Base-by-base conservation (phyloP, 2,113 vertebrate genomes). In the Ptilorrhoa leucosticta region DNA sequence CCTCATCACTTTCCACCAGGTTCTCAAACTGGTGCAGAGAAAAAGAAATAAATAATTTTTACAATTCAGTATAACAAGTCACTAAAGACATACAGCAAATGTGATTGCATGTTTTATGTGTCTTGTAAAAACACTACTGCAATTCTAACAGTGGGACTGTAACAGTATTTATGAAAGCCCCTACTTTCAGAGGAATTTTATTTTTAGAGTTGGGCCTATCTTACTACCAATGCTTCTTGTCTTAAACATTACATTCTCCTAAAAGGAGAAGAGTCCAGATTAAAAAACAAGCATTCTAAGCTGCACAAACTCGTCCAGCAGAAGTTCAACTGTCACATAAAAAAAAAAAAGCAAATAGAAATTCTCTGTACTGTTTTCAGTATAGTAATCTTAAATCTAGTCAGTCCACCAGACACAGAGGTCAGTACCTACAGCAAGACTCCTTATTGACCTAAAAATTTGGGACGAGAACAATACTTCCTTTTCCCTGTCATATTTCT, bases 1-100 rank as follows among this genome's bases (percentile, higher is more conserved):
- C 98, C 94, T 98, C 98, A 97, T 98, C 98, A 56, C 98, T 98
- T 96, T 98, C 98, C 95, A 98, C 98, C 14, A 98, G 96, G 93
- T 98, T 98, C 91, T 98, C 98, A 98, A 98, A 98, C 98, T 98
- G n/a, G n/a, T n/a, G 97, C 87, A 97, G 89, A 88, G 42, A 96
- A n/a, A 95, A 94, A 65, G 40, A 18, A 73, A 33, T 30, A 63
- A 61, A 70, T 5, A 2, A 39, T 20, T 24, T 68, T 94, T 71
- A 92, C 42, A 80, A 37, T 18, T 61, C 40, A 39, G 0, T 33
- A 3, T 3, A 53, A 56, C 0, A 6, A 50, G 12, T 68, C 60
- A 78, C 24, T 31, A 23, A 77, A 89, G 19, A 58, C 45, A 56
- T 16, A 45, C 1, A 82, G 19, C 15, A 76, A 75, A 26, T 16